phyloP scores from a whole-genome alignment of 2,797 vertebrate species.

The Labeo calbasu region DNA sequence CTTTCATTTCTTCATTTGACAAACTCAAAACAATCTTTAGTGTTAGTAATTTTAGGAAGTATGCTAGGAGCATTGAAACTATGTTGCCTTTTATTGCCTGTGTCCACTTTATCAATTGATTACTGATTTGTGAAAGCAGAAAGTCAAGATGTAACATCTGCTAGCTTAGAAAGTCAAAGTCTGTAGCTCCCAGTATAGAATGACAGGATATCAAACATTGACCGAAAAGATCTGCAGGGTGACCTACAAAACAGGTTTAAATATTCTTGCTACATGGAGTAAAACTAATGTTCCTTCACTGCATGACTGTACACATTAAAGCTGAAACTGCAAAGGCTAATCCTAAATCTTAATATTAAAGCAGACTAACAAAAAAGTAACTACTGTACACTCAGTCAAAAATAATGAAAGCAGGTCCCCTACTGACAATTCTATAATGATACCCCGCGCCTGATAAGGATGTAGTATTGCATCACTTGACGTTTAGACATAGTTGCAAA shows the following conservation, averaged over 20 bases:
- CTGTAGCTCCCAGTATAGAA: constrained; percentile 24
- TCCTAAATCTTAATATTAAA: background rate
- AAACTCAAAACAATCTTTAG: constrained; percentile 2
- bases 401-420: background rate
- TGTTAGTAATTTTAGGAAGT: constrained; percentile 1
- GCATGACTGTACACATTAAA: background rate
- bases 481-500: background rate
- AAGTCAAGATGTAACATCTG: background rate
- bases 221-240: constrained; percentile 44
- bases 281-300: constrained; percentile 53
- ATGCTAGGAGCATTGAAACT: background rate
- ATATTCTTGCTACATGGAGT: constrained; percentile 40
- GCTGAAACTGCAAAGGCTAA: background rate
- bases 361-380: background rate
- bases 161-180: background rate
- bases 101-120: background rate
- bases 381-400: background rate
- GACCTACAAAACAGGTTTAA: constrained; percentile 62
- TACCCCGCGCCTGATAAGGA: background rate
- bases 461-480: constrained; percentile 15
- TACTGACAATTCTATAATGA: background rate
- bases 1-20: constrained; percentile 15
- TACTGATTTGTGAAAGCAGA: background rate
- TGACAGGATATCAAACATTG: constrained; percentile 56
- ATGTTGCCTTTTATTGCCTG: background rate